Evolutionary conservation across 1,140 invertebrate species (phyloP).

Genomic region (Drosophila carrolli): DNA sequence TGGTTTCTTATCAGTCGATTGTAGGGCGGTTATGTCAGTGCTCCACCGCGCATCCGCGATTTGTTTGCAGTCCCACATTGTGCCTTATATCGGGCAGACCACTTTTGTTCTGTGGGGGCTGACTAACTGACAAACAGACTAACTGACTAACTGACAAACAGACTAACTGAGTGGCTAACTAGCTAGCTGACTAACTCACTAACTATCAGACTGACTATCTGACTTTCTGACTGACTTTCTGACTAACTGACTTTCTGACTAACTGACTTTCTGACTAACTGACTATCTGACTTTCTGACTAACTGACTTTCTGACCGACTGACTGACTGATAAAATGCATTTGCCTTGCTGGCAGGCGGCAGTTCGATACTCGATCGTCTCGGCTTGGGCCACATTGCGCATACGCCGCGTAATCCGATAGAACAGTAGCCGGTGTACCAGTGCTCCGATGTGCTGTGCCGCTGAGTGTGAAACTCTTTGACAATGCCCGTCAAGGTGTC

Average conservation of each 20-base stretch:
- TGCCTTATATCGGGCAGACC: constrained; percentile 41
- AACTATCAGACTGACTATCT: too few relatives aligned
- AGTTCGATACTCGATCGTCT: constrained; percentile 20
- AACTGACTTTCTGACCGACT: neutral
- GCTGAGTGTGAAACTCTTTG: constrained; percentile 49
- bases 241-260: too few relatives aligned
- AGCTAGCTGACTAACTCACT: too few relatives aligned
- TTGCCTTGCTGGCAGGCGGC: constrained; percentile 1
- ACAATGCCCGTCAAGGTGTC: constrained; percentile 65
- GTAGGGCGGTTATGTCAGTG: constrained; percentile 28
- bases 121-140: neutral
- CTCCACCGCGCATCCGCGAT: constrained; percentile 17
- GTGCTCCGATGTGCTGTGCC: neutral
- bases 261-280: neutral
- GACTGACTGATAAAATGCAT: constrained; percentile 47
- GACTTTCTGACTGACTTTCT: too few relatives aligned
- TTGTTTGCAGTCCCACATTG: constrained; percentile 35
- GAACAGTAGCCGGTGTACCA: constrained; percentile 14
- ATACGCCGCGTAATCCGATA: constrained; percentile 64
- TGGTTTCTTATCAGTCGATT: constrained; percentile 25
- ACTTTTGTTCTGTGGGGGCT: constrained; percentile 31
- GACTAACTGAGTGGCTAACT: neutral
- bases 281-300: neutral
- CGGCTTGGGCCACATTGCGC: constrained; percentile 40
- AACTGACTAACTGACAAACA: too few relatives aligned